These are phyloP conservation scores for Erythrolamprus reginae DNA, from an alignment of 2,113 vertebrate genomes.

Conservation along the genomic window DNA sequence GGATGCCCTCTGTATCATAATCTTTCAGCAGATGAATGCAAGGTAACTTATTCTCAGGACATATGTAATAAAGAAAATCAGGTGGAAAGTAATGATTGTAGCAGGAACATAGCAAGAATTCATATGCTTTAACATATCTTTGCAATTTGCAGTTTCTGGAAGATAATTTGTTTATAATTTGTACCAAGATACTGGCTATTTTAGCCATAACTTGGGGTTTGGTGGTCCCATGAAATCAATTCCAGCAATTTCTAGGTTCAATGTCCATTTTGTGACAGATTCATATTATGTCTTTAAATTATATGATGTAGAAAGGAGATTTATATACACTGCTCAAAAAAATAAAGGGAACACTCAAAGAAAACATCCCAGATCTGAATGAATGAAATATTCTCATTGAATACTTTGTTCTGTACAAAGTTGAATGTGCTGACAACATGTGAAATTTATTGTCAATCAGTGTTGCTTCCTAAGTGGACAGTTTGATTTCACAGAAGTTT, in stretches of 20 bases:
- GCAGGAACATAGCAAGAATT: neutral
- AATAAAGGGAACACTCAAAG: too few relatives aligned
- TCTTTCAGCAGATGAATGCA: constrained; percentile 96
- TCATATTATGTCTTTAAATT: neutral
- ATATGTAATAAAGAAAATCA: neutral
- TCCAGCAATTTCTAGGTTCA: neutral
- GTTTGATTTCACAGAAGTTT: too few relatives aligned
- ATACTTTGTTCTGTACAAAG: too few relatives aligned
- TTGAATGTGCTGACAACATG: too few relatives aligned
- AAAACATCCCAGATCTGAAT: too few relatives aligned
- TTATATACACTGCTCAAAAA: too few relatives aligned
- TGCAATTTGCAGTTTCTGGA: neutral
- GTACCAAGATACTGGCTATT: neutral
- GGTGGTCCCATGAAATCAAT: neutral
- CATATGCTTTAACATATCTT: neutral
- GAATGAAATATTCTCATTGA: too few relatives aligned
- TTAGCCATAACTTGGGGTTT: neutral
- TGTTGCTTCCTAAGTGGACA: too few relatives aligned
- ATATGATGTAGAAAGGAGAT: rapidly evolving
- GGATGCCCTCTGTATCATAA: constrained; percentile 97
- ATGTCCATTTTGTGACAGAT: neutral
- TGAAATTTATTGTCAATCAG: too few relatives aligned
- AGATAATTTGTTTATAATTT: neutral
- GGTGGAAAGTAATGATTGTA: neutral
- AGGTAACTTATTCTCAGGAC: constrained; percentile 66